Evolutionary conservation across 1,140 invertebrate genomes (phyloP), one percentile per base, ranked within the genome.

Genomic region (Diploscapter pachys): DNA sequence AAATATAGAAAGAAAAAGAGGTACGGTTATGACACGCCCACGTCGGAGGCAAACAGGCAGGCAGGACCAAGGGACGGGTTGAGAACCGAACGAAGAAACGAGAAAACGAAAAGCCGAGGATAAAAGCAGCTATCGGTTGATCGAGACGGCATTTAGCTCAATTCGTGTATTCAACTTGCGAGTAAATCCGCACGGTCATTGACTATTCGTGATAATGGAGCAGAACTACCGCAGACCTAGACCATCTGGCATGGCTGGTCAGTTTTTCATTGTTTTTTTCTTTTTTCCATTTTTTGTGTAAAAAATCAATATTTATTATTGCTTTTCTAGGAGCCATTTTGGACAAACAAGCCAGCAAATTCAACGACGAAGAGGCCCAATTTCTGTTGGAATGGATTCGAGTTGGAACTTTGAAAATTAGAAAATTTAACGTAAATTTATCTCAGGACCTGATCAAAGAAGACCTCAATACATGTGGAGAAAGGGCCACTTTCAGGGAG

Each of bases 311-410:
- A 59, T 9, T 59, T 8, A 31, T 65, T 31, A 13, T 8, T 50
- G 63, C 63, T 31, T 65, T 82, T 75, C 80, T 56, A 3, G 80
- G 77, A 53, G 75, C 78, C 63, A 73, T 83, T 51, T 71, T 83
- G 61, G 82, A 84, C 59, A 83, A 83, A 63, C 80, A 81, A 65
- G 78, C 78, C 4, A 82, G 77, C 85, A 97, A 97, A 89, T 97
- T 95, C 88, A 95, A 92, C 85, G 92, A 94, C 86, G 92, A 94
- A 83, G 89, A 95, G 77, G 94, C 93, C 0, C 90, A 91, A 79
- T 92, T 96, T 89, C 91, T 91, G 80, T 87, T 96, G 81, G 91
- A 93, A 89, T 96, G 94, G 94, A 92, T 97, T 79, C 91, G 49
- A 65, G 72, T 73, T 31, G 52, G 63, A 48, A 5, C 13, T 67